Base-by-base conservation (phyloP, 2,888 invertebrate species). In the Cataglyphis altisquamis region DNA sequence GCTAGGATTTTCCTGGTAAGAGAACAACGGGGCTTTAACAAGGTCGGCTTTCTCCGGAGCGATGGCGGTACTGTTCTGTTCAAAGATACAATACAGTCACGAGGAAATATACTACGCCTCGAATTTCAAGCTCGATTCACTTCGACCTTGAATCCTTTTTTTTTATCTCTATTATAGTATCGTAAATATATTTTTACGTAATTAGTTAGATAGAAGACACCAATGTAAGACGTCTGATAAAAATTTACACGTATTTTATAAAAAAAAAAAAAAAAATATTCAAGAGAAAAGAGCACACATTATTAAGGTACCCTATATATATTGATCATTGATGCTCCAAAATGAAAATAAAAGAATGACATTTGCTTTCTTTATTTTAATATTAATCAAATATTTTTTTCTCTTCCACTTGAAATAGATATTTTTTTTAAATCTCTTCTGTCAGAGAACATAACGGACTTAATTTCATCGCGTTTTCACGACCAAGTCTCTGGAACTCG, bases 1-100 rank as follows among this genome's bases (percentile, higher is more conserved):
- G 12, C 12, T 55, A 18, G 29, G n/a, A 41, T 57, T 67, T 77
- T 48, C 36, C 25, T 45, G 78, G 45, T 70, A 48, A 78, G 25
- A 60, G 70, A 78, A 70, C 48, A 29, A 1, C 18, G 25, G 18
- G 29, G 18, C 18, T 36, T 45, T 8, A 80, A 9, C 25, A 25
- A 72, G 18, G 72, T 80, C 36, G 18, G 3, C 15, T 60, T 48
- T 15, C 55, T 21, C 60, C 78, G 48, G 45, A 36, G 45, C 48
- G 78, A 80, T 80, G 78, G 72, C 78, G 48, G 25, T 72, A 80
- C 78, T 72, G 78, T 62, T 72, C 45, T 39, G 60, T 45, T 45
- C 36, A 9, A 21, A 18, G 9, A 25, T 29, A 62, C 48, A 80
- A 70, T 60, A 67, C 9, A 32, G n/a, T 41, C 10, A 70, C 57